phyloP scores from a whole-genome alignment of 2,888 invertebrate genomes.

The Lasioglossum pauxillum region DNA sequence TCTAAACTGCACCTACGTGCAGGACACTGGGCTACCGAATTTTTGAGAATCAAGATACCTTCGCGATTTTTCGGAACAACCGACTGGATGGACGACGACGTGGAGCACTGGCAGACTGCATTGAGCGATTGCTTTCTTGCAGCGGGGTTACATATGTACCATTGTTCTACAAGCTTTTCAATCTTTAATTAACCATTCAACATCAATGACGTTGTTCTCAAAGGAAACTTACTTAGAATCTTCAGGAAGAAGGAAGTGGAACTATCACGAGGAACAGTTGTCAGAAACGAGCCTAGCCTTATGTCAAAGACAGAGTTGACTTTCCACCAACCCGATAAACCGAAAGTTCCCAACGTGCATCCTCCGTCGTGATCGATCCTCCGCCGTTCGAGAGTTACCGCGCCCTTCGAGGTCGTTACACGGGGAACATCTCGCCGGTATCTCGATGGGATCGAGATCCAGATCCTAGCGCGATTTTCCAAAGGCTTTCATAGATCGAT shows the following conservation, averaged over 20 bases:
- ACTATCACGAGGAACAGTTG: too few species aligned
- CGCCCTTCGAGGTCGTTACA: neutral
- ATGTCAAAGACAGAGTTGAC: neutral
- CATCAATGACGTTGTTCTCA: too few species aligned
- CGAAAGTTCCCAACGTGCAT: neutral
- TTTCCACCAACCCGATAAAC: neutral
- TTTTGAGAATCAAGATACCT: slow-evolving; percentile 77
- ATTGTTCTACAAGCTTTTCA: too few species aligned
- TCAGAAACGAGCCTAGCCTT: neutral
- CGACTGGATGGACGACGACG: neutral
- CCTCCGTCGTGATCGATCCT: slow-evolving; percentile 7
- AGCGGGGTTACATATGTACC: too few species aligned
- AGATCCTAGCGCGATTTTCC: slow-evolving; percentile 35
- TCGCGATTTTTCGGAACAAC: slow-evolving; percentile 60
- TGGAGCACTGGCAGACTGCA: neutral
- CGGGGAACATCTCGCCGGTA: neutral
- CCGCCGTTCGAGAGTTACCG: neutral
- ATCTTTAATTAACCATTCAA: too few species aligned
- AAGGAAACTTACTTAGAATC: neutral
- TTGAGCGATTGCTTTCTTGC: neutral
- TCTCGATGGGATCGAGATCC: neutral
- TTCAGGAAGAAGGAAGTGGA: neutral
- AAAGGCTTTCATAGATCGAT: slow-evolving; percentile 35
- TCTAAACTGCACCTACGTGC: slow-evolving; percentile 80
- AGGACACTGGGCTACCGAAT: slow-evolving; percentile 81